Evolutionary conservation across 2,113 vertebrate species (phyloP), one percentile per base, ranked within the genome.

Genomic region (Apistogramma diplotaenia): DNA sequence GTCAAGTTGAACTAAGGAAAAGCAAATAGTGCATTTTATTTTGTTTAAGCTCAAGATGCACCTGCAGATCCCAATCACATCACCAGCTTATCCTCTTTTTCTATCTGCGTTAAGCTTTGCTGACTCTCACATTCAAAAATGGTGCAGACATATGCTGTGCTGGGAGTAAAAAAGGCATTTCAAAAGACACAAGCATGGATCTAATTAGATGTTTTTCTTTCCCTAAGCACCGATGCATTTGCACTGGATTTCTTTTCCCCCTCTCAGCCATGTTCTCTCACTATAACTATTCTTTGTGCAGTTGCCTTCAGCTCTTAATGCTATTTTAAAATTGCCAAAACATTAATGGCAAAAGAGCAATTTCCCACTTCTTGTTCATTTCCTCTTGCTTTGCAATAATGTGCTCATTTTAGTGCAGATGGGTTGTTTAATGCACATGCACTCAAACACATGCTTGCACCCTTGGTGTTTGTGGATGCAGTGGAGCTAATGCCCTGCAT

Each of bases 311-410:
- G 62, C 23, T 49, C 23, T 67, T 67, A 29, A 23, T 49, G 62
- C 0, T 8, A 49, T 49, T 67, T 49, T 67, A 29, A 49, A 49
- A 49, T 29, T 2, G 29, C 27, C 59, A 59, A 27, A 18, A n/a
- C 79, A 61, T 23, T 58, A 25, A 70, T 11, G 27, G 23, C 54
- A 57, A 75, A 40, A 61, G 27, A 84, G 49, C 51, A 80, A 54
- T 78, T 83, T 57, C 40, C 31, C 46, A 33, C 78, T 80, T 78
- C 78, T 23, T 49, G 82, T 80, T 85, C 55, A 84, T 74, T 62
- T 60, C 25, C 71, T 77, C 5, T 7, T 79, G 21, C 75, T 77
- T 43, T 60, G 23, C 80, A 67, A 7, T 65, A 67, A 76, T 84
- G 74, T 56, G 43, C 43, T 35, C 6, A 71, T 80, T 71, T 78